Percentiles rank a stretch among this genome's conserved stretches.
Evolutionary conservation across 2,888 invertebrate species (phyloP).

Genomic region (Listrodromus nycthemerus): DNA sequence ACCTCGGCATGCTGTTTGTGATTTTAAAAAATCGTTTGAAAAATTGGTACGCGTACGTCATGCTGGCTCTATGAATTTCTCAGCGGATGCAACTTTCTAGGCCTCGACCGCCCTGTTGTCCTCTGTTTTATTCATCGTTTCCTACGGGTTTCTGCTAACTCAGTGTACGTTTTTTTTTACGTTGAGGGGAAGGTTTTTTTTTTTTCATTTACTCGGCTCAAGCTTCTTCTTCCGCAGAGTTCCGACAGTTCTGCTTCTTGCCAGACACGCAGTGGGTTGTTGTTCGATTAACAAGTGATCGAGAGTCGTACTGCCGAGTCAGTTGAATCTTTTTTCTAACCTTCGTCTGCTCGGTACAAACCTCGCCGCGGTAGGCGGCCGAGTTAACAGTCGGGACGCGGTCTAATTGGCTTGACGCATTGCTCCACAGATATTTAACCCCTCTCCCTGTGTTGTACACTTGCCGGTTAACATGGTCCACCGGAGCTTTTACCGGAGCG

Average conservation of each 20-base stretch:
- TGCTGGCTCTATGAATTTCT: not conserved
- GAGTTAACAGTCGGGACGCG: conserved; percentile 51
- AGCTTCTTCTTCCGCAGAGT: not conserved
- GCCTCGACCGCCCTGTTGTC: not conserved
- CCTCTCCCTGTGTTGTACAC: conserved; percentile 23
- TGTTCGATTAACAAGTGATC: conserved; percentile 44
- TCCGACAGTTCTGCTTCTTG: conserved; percentile 3
- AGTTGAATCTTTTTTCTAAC: conserved; percentile 20
- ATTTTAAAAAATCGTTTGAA: not conserved
- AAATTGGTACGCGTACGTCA: not conserved
- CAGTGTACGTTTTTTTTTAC: not conserved
- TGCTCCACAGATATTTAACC: conserved; percentile 62
- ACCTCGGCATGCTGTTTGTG: too few species aligned
- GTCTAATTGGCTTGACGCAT: conserved; percentile 64
- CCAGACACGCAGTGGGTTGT: not conserved
- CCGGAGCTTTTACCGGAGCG: conserved; percentile 22
- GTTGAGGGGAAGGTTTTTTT: not conserved
- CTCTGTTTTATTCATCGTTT: conserved; percentile 27
- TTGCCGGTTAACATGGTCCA: conserved; percentile 45
- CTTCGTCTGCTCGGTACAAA: conserved; percentile 5
- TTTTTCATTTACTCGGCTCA: not conserved
- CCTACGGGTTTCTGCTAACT: not conserved
- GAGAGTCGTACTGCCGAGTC: not conserved
- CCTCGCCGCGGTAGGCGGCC: conserved; percentile 6
- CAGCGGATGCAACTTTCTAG: conserved; percentile 4